phyloP scores from a whole-genome alignment of 1,140 invertebrate species.

The Micrasema minimum region DNA sequence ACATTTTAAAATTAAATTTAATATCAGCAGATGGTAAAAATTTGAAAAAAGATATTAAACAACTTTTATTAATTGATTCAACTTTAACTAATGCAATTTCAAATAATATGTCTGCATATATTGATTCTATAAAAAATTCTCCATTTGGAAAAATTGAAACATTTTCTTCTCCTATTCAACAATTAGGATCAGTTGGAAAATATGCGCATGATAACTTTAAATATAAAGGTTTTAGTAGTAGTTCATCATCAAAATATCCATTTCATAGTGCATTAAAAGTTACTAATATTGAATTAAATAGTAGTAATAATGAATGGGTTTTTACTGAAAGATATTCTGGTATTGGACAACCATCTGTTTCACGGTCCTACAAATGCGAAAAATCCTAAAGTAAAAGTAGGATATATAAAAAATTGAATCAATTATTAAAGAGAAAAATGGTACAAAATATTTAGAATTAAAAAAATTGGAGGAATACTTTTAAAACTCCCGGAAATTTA shows the following conservation, averaged over 20 bases:
- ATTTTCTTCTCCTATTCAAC: not conserved
- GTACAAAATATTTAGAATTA: conserved; percentile 6
- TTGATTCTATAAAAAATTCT: not conserved
- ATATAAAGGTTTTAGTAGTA: conserved; percentile 3
- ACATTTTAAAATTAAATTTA: conserved; percentile 8
- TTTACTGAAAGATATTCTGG: conserved; percentile 1
- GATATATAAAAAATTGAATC: conserved; percentile 11
- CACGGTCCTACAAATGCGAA: not conserved
- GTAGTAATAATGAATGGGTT: conserved; percentile 7
- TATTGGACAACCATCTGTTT: not conserved
- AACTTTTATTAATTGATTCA: conserved; percentile 1
- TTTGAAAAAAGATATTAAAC: conserved; percentile 1
- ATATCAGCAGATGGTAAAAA: not conserved
- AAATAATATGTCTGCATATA: conserved; percentile 6
- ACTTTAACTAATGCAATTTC: conserved; percentile 1
- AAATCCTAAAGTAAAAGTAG: conserved; percentile 5
- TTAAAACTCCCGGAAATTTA: conserved; percentile 1
- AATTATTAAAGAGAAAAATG: conserved; percentile 1
- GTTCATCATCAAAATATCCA: not conserved
- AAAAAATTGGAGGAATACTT: not conserved
- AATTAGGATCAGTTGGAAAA: conserved; percentile 3
- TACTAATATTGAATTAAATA: conserved; percentile 6
- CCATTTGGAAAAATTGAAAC: conserved; percentile 7
- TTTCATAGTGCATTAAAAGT: not conserved
- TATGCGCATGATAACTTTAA: conserved; percentile 1